Evolutionary conservation across 1,140 invertebrate species (phyloP).

Genomic region (Leptinotarsa texana): DNA sequence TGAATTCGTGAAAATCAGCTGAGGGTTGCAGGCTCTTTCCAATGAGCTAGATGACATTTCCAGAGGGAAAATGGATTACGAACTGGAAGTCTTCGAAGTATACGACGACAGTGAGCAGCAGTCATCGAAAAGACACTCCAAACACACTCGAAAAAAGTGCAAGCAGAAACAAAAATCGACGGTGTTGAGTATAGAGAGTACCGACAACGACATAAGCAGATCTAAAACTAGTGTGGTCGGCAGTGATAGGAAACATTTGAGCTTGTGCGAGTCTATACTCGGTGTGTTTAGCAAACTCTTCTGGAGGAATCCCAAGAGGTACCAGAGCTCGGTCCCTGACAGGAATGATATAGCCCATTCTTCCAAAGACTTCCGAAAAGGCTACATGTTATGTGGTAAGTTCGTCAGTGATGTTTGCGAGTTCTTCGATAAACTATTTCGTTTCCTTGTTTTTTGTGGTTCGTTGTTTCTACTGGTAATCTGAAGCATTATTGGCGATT

Average conservation of each 20-base stretch:
- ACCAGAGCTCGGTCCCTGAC: conserved; percentile 62
- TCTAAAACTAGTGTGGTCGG: conserved; percentile 50
- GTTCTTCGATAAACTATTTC: too few species aligned
- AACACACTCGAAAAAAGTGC: conserved; percentile 53
- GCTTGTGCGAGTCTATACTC: conserved; percentile 64
- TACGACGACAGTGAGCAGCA: conserved; percentile 52
- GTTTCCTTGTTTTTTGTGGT: too few species aligned
- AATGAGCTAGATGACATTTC: conserved; percentile 28
- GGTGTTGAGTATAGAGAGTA: conserved; percentile 40
- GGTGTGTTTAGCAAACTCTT: conserved; percentile 70
- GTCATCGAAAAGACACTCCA: conserved; percentile 47
- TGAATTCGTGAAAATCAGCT: conserved; percentile 32
- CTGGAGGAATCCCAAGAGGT: conserved; percentile 61
- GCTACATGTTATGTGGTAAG: conserved; percentile 60
- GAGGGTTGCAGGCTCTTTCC: background rate
- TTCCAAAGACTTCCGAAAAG: conserved; percentile 59
- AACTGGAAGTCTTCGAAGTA: conserved; percentile 56
- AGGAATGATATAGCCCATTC: conserved; percentile 61
- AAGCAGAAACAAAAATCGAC: conserved; percentile 49
- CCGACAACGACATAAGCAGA: conserved; percentile 47
- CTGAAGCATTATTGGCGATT: too few species aligned
- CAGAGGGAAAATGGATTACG: conserved; percentile 50
- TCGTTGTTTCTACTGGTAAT: too few species aligned
- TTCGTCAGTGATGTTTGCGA: background rate
- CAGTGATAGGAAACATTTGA: conserved; percentile 56